Evolutionary conservation across 2,888 invertebrate genomes (phyloP).

Genomic region (Microdon myrmicae): DNA sequence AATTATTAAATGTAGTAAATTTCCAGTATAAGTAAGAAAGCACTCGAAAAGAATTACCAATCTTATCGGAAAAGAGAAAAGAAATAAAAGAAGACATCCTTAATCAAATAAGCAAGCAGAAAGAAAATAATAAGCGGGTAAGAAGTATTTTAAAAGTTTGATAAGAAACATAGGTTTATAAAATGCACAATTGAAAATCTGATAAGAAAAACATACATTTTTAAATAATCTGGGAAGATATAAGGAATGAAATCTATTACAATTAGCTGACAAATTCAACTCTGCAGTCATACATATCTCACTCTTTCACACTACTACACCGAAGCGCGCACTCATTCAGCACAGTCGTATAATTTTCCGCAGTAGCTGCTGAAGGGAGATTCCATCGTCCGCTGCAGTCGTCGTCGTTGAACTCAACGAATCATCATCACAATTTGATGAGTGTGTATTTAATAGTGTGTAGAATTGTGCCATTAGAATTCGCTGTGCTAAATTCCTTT

Average conservation of each 20-base stretch:
- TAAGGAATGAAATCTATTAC: slow-evolving; percentile 34
- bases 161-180: too few relatives aligned
- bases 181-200: too few relatives aligned
- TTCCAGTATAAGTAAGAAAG: too few relatives aligned
- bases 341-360: slow-evolving; percentile 18
- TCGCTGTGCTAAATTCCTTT: slow-evolving; percentile 56
- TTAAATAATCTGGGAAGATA: too few relatives aligned
- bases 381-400: slow-evolving; percentile 37
- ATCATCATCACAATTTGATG: slow-evolving; percentile 46
- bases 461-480: slow-evolving; percentile 57
- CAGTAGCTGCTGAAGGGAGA: slow-evolving; percentile 32
- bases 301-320: slow-evolving; percentile 21
- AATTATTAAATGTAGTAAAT: too few relatives aligned
- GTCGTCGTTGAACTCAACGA: slow-evolving; percentile 50
- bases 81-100: too few relatives aligned
- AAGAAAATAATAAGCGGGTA: too few relatives aligned
- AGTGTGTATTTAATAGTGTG: slow-evolving; percentile 56
- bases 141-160: too few relatives aligned
- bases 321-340: slow-evolving; percentile 21
- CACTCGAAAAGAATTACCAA: too few relatives aligned
- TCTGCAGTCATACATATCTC: slow-evolving; percentile 11
- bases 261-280: slow-evolving; percentile 19
- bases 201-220: too few relatives aligned
- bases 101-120: too few relatives aligned
- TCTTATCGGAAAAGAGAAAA: too few relatives aligned